phyloP scores from a whole-genome alignment of 2,113 vertebrate genomes.

The Circaetus gallicus region DNA sequence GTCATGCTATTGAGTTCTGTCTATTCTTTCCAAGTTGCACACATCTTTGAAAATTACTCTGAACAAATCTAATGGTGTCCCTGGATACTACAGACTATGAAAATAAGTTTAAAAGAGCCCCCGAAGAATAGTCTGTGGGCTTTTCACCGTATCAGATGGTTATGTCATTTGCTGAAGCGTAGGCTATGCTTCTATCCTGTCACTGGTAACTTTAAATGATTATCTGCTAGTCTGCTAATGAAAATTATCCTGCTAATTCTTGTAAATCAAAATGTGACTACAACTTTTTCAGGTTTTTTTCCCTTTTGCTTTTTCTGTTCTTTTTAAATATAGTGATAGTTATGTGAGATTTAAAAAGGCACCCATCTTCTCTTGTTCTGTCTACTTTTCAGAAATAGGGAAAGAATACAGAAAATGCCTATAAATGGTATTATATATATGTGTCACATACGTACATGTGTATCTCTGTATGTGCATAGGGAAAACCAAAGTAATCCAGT shows the following conservation, averaged over 20 bases:
- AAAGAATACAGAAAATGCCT: neutral
- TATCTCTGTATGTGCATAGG: neutral
- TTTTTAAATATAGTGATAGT: neutral
- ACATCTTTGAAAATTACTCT: neutral
- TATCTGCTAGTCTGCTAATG: neutral
- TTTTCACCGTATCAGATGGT: neutral
- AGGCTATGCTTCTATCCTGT: neutral
- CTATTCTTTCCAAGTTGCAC: neutral
- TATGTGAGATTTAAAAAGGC: neutral
- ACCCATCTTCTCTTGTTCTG: neutral
- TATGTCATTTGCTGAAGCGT: neutral
- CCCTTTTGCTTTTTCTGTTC: neutral
- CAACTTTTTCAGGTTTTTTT: neutral
- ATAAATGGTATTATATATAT: neutral
- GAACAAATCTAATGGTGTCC: neutral
- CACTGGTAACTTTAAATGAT: neutral
- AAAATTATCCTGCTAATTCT: neutral
- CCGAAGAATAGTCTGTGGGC: neutral
- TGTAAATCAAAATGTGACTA: neutral
- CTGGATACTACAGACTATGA: neutral
- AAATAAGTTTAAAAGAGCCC: neutral
- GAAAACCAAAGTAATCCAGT: neutral
- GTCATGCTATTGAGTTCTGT: neutral
- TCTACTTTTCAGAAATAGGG: neutral
- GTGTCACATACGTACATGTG: neutral